Conservation (phyloP, 2,888 invertebrate species). For the Allygus modestus region DNA sequence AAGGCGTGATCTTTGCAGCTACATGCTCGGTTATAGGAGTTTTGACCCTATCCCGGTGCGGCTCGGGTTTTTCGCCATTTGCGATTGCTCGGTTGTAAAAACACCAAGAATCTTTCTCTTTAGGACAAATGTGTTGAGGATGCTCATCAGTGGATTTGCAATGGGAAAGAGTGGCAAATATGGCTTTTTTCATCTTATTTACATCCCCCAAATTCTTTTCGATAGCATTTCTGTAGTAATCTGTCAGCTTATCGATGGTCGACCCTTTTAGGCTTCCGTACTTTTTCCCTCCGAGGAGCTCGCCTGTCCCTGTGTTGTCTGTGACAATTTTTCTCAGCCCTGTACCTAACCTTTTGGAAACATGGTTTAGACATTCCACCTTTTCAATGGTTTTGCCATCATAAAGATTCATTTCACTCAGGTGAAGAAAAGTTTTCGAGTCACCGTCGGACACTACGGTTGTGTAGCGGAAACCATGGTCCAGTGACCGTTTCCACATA, state of each 20-base stretch:
- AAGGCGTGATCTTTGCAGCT: slow-evolving; percentile 12
- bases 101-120: slow-evolving; percentile 38
- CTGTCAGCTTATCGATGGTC: slow-evolving; percentile 56
- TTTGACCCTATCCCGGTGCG: slow-evolving; percentile 27
- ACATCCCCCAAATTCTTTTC: slow-evolving; percentile 32
- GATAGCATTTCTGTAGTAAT: slow-evolving; percentile 64
- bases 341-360: slow-evolving; percentile 65
- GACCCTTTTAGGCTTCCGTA: slow-evolving; percentile 36
- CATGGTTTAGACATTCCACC: slow-evolving; percentile 64
- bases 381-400: slow-evolving; percentile 25
- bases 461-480: slow-evolving; percentile 52
- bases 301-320: slow-evolving; percentile 44
- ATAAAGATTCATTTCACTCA: slow-evolving; percentile 61
- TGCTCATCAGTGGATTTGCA: slow-evolving; percentile 19
- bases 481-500: slow-evolving; percentile 43
- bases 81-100: slow-evolving; percentile 34
- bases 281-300: slow-evolving; percentile 61
- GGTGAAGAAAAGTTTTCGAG: slow-evolving; percentile 46
- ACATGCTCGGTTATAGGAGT: slow-evolving; percentile 46
- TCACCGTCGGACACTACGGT: no score
- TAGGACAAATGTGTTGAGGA: slow-evolving; percentile 25
- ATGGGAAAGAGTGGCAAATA: background rate
- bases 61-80: background rate
- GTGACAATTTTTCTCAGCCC: slow-evolving; percentile 60
- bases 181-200: slow-evolving; percentile 16